Conservation (phyloP, 2,888 invertebrate genomes). For the Cancer borealis region DNA sequence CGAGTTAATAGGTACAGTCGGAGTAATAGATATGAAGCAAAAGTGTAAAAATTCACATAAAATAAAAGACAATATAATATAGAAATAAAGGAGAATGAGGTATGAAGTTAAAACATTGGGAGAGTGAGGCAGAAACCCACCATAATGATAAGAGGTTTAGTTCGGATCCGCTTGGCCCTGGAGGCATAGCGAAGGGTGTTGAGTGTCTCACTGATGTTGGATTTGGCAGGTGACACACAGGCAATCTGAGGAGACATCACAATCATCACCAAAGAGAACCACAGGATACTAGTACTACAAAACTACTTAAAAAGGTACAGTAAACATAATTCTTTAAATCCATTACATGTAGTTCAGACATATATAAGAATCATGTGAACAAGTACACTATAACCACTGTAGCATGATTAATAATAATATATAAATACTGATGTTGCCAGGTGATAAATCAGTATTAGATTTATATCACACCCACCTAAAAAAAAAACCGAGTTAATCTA, state of each 20-base stretch:
- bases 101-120: background rate
- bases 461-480: background rate
- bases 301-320: background rate
- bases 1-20: background rate
- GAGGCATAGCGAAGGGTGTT: conserved; percentile 96
- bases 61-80: background rate
- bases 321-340: background rate
- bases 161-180: conserved; percentile 93
- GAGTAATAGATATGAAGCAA: background rate
- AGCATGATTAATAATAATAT: background rate
- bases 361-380: background rate
- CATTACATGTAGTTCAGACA: background rate
- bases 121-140: conserved; percentile 81
- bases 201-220: conserved; percentile 91
- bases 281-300: background rate
- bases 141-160: conserved; percentile 96
- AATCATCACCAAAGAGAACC: background rate
- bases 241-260: conserved; percentile 87
- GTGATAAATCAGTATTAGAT: background rate
- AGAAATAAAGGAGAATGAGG: background rate
- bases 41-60: background rate
- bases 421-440: background rate
- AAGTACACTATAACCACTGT: background rate
- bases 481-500: background rate
- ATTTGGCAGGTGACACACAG: conserved; percentile 93